These are phyloP conservation scores for Prionailurus viverrinus DNA, from an alignment of 2,113 vertebrate genomes.

Conservation along the genomic window DNA sequence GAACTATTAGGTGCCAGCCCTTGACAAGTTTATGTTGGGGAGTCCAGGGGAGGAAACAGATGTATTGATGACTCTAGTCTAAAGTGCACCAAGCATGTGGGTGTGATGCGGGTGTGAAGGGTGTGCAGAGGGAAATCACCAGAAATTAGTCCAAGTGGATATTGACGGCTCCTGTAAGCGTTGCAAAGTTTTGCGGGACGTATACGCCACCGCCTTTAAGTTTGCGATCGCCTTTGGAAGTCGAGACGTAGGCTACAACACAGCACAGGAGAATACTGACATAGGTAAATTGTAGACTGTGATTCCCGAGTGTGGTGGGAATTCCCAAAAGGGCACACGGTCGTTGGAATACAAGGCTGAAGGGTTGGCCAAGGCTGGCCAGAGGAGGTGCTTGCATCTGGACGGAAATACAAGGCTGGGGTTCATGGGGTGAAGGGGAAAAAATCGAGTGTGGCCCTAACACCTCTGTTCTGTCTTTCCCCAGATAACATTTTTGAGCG, in stretches of 20 bases:
- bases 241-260: background rate
- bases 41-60: background rate
- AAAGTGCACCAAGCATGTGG: background rate
- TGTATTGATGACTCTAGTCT: background rate
- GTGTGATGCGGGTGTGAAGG: background rate
- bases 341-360: background rate
- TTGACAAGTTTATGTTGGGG: background rate
- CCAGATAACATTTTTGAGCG: conserved; percentile 96
- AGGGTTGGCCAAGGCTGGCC: background rate
- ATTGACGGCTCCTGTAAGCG: background rate
- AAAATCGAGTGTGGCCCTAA: conserved; percentile 67
- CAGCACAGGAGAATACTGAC: background rate
- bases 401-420: background rate
- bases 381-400: background rate
- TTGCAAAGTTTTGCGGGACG: background rate
- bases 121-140: background rate
- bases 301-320: background rate
- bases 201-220: background rate
- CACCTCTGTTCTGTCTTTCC: conserved; percentile 78
- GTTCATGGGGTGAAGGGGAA: background rate
- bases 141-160: background rate
- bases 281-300: background rate
- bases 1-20: background rate
- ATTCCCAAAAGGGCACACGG: background rate
- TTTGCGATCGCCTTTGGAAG: background rate